Evolutionary conservation across 1,140 invertebrate genomes (phyloP), one percentile per base, ranked within the genome.

Genomic region (Pseudomyrmex gracilis): DNA sequence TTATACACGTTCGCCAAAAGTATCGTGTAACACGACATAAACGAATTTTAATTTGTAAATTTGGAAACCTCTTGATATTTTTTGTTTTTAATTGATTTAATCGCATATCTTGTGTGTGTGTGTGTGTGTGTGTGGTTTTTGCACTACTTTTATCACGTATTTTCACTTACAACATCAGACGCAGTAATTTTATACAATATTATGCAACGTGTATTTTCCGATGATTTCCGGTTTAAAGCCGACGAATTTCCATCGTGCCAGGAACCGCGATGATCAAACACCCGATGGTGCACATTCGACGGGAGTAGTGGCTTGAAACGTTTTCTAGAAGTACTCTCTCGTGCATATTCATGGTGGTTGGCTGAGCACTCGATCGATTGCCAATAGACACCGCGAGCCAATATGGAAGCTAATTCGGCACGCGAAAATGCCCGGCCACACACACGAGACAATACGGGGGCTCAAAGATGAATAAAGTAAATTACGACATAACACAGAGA

Each of bases 331-430:
- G 76, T 80, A 57, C 66, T 80, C 76, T 80, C 76, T 80, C 66
- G 66, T 80, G 76, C 76, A 80, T 80, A 80, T 80, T 80, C 76
- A 80, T 80, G 66, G 66, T 80, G 76, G 76, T 80, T 71, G 76
- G 66, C 76, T 80, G 76, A 71, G 55, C 76, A 80, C 66, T 80
- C 76, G 76, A 80, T 80, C 76, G 76, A 80, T 80, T 80, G 67
- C 66, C 76, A 71, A 80, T 80, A 80, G 76, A 80, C 76, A 80
- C 76, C 76, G n/a, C 76, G 53, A 58, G n/a, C 53, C 76, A 71
- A 80, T 80, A 80, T 80, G 66, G 53, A 49, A 45, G 76, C 53
- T 80, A 80, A 80, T 80, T 80, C 34, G 15, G 63, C 17, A 68
- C 64, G 66, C 15, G 76, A 71, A 71, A 80, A 80, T 22, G 66